Percentiles rank a stretch among this genome's conserved stretches.
Evolutionary conservation across 2,888 invertebrate species (phyloP).

Genomic region (Apamea crenata): DNA sequence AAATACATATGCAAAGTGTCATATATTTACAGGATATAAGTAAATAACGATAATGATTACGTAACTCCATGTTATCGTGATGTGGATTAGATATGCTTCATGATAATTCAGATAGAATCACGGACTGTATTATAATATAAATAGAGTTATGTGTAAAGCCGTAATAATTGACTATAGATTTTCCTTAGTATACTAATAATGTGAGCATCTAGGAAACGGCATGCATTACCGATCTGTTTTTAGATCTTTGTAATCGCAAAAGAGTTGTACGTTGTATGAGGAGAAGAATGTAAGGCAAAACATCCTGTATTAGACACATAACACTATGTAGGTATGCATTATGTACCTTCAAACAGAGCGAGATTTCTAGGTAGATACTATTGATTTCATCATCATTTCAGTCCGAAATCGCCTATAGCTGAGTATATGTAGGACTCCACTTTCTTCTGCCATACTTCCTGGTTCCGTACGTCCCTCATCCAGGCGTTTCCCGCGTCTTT

Average conservation of each 20-base stretch:
- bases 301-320: constrained; percentile 22
- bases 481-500: too few species aligned
- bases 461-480: too few species aligned
- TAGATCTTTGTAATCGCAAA: constrained; percentile 39
- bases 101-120: constrained; percentile 62
- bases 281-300: constrained; percentile 29
- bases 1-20: constrained; percentile 28
- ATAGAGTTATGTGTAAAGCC: constrained; percentile 42
- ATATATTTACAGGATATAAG: constrained; percentile 33
- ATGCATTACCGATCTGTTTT: constrained; percentile 15
- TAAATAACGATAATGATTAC: constrained; percentile 51
- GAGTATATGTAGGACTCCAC: too few species aligned
- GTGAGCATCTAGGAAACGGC: constrained; percentile 34
- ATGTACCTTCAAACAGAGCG: neutral
- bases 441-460: too few species aligned
- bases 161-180: constrained; percentile 42
- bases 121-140: constrained; percentile 63
- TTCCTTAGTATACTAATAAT: constrained; percentile 45
- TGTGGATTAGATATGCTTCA: constrained; percentile 53
- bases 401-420: too few species aligned
- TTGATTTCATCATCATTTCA: too few species aligned
- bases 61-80: constrained; percentile 59
- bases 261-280: constrained; percentile 25
- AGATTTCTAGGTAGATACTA: neutral
- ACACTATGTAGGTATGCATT: neutral